A percentile compares a stretch with the other conserved stretches of the same genome.
Conservation (phyloP, 2,113 vertebrate genomes). For the Dasyprocta punctata region DNA sequence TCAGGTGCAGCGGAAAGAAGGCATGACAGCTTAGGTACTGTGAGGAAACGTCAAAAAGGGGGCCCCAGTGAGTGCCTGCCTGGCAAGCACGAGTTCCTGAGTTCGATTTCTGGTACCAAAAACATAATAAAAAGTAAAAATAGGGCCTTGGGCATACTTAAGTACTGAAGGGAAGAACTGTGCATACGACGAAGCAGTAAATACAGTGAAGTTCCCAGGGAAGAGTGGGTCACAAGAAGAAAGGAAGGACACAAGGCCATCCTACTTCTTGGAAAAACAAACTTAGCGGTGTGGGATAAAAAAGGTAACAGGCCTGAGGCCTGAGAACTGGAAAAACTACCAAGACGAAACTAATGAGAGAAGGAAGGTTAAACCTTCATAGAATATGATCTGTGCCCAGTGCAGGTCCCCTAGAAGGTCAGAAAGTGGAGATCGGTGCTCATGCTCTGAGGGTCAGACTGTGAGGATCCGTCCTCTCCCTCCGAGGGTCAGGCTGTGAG, state of each 20-base stretch:
- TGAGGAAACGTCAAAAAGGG: no score
- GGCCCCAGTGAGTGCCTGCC: no score
- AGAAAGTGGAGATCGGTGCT: accelerated
- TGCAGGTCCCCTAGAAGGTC: neutral
- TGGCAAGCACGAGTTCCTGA: no score
- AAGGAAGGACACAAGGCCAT: neutral
- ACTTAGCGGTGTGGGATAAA: neutral
- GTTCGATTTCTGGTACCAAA: no score
- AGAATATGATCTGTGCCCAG: neutral
- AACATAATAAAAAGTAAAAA: no score
- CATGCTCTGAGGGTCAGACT: neutral
- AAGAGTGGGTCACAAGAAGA: neutral
- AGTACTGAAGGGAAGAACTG: neutral
- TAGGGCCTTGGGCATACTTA: neutral
- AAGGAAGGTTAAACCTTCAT: neutral
- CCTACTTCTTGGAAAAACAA: neutral
- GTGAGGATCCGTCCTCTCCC: no score
- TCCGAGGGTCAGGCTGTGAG: no score
- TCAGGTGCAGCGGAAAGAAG: neutral
- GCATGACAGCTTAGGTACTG: neutral
- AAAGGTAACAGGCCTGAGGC: neutral
- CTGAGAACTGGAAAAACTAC: neutral
- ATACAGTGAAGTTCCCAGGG: neutral
- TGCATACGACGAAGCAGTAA: neutral
- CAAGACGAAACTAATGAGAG: neutral